Percentiles rank a stretch among this genome's conserved stretches.
phyloP scores from a whole-genome alignment of 2,888 invertebrate species.

The Lamproptera curius region DNA sequence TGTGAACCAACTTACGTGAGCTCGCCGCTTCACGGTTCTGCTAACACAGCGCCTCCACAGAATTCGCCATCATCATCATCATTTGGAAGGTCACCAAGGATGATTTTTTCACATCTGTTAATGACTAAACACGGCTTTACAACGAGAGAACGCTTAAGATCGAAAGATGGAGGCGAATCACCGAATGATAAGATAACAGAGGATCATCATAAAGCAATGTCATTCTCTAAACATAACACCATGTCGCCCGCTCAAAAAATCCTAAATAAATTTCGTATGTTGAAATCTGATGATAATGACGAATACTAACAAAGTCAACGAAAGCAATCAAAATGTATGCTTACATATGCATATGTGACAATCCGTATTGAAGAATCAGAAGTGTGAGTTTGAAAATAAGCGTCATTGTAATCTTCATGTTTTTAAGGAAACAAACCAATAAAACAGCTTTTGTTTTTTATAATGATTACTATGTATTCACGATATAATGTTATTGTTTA shows the following conservation, averaged over 20 bases:
- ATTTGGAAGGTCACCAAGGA: conserved; percentile 44
- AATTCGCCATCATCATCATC: conserved; percentile 47
- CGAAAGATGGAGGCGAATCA: conserved; percentile 26
- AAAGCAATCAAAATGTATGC: no score
- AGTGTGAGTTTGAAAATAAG: no score
- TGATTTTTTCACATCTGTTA: conserved; percentile 48
- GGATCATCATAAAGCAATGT: no score
- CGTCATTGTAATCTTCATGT: no score
- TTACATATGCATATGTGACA: no score
- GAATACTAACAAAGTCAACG: no score
- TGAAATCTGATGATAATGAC: conserved; percentile 41
- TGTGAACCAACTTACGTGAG: conserved; percentile 53
- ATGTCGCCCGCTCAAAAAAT: conserved; percentile 52
- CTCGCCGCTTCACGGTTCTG: conserved; percentile 50
- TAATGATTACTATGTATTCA: background rate
- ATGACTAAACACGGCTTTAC: conserved; percentile 37
- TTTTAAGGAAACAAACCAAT: no score
- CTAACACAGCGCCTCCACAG: conserved; percentile 37
- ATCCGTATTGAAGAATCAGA: no score
- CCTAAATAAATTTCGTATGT: conserved; percentile 50
- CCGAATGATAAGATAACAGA: background rate
- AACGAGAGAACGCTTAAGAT: conserved; percentile 32
- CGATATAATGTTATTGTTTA: background rate
- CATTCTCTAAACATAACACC: no score
- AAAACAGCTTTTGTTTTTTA: no score